phyloP scores from a whole-genome alignment of 2,888 invertebrate genomes.

The Zelleria hepariella region DNA sequence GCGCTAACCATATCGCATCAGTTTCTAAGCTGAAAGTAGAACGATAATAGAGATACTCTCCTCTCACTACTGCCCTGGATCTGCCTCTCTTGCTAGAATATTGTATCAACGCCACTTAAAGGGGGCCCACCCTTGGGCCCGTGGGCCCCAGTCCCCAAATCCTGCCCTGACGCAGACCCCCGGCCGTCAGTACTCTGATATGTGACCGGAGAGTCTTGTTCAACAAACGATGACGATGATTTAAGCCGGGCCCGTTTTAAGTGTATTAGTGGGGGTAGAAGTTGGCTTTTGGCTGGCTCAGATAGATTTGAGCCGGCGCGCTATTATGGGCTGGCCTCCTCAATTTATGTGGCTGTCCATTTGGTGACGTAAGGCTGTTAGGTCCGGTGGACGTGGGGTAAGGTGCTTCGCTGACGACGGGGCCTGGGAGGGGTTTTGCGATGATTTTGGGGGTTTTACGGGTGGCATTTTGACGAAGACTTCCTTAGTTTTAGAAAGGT shows the following conservation, averaged over 20 bases:
- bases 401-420: neutral
- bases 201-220: conserved; percentile 72
- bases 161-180: too few species aligned
- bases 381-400: neutral
- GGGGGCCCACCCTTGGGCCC: too few species aligned
- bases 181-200: conserved; percentile 58
- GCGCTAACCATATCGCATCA: too few species aligned
- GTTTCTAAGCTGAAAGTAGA: too few species aligned
- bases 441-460: neutral
- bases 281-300: conserved; percentile 58
- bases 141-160: too few species aligned
- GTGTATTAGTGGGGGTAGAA: conserved; percentile 67
- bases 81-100: too few species aligned
- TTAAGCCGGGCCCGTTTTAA: conserved; percentile 70
- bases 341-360: conserved; percentile 48
- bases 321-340: conserved; percentile 51
- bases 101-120: too few species aligned
- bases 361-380: conserved; percentile 11
- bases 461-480: neutral
- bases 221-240: conserved; percentile 73
- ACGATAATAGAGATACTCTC: too few species aligned
- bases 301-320: conserved; percentile 63
- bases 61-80: too few species aligned
- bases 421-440: neutral
- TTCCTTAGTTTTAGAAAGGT: neutral